phyloP scores from a whole-genome alignment of 92 coral and sea anemone genomes.

The Epizoanthus stellaris region DNA sequence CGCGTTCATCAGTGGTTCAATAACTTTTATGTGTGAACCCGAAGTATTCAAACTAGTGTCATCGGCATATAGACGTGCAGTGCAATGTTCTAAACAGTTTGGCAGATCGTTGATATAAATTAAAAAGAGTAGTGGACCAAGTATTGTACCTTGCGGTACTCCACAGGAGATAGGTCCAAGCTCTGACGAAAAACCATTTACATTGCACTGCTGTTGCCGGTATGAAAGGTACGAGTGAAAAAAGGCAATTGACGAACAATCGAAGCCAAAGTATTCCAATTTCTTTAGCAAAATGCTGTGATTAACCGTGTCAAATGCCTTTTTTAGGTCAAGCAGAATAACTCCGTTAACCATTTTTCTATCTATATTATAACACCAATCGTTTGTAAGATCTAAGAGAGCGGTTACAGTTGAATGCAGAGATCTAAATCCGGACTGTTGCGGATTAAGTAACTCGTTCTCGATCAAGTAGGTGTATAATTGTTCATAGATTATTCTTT shows the following conservation, averaged over 20 bases:
- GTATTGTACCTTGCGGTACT: background rate
- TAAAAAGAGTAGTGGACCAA: no score
- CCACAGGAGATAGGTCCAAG: conserved; percentile 42
- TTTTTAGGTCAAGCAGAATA: background rate
- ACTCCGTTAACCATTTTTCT: conserved; percentile 22
- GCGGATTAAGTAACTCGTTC: conserved; percentile 42
- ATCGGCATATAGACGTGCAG: conserved; percentile 49
- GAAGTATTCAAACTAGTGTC: conserved; percentile 49
- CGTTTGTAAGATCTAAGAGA: conserved; percentile 20
- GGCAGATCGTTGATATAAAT: no score
- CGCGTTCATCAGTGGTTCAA: conserved; percentile 19
- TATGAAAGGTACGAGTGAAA: conserved; percentile 7
- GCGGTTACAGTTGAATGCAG: conserved; percentile 31
- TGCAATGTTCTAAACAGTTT: background rate
- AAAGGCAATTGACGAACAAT: background rate
- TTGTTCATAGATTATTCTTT: conserved; percentile 35
- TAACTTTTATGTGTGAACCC: conserved; percentile 31
- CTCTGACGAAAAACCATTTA: conserved; percentile 12
- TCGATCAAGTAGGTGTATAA: conserved; percentile 15
- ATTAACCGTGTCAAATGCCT: background rate
- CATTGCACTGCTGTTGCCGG: conserved; percentile 28
- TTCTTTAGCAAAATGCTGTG: conserved; percentile 12
- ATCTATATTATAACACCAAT: conserved; percentile 25
- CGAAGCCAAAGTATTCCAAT: conserved; percentile 12
- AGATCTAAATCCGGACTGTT: conserved; percentile 51